A percentile compares a stretch with the other conserved stretches of the same genome.
Conservation (phyloP, 2,113 vertebrate species). For the Equus przewalskii region DNA sequence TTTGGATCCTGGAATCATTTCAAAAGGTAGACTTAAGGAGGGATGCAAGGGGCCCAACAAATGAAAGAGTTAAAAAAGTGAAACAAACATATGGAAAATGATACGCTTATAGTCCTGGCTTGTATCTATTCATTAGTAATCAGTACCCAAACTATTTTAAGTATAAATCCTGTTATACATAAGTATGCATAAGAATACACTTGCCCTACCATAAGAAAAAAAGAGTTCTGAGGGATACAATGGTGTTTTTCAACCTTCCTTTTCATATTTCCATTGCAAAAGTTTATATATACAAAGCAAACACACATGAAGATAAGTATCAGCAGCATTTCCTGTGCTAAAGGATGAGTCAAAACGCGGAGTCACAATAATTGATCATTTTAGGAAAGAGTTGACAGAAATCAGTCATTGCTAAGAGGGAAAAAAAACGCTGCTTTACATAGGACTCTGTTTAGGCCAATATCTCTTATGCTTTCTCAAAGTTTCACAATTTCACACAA, state of each 20-base stretch:
- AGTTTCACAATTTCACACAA: slow-evolving; percentile 49
- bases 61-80: neutral
- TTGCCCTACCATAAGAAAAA: neutral
- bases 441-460: neutral
- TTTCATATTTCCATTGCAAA: neutral
- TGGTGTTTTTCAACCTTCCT: neutral
- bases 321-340: slow-evolving; percentile 52
- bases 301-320: neutral
- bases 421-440: neutral
- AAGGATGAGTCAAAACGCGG: slow-evolving; percentile 43
- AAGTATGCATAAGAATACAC: neutral
- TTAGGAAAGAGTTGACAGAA: neutral
- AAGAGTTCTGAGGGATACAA: neutral
- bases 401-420: neutral
- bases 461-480: neutral
- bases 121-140: neutral
- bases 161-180: neutral
- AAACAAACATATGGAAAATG: neutral
- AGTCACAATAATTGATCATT: slow-evolving; percentile 10
- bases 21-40: neutral
- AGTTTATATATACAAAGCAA: neutral
- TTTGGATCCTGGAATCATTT: neutral
- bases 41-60: neutral
- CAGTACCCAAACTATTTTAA: neutral
- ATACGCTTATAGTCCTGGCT: neutral